A percentile compares a stretch with the other conserved stretches of the same genome.
Conservation (phyloP, 2,797 vertebrate genomes). For the Takifugu ocellatus region DNA sequence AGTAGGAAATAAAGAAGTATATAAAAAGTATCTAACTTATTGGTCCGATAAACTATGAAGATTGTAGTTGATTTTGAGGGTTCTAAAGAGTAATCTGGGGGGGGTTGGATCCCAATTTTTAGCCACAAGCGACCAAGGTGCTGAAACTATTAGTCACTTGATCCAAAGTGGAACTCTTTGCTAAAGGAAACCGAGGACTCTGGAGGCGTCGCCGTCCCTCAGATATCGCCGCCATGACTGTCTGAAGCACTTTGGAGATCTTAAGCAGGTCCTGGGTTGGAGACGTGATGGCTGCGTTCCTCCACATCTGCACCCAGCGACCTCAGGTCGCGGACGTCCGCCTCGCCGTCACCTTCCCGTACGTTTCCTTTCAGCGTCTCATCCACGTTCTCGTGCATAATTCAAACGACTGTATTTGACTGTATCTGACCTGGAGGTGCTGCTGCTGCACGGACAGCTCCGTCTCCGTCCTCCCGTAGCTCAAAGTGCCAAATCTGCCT, state of each 20-base stretch:
- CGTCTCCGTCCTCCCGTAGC: conserved; percentile 46
- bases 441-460: conserved; percentile 59
- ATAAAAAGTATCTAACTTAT: no score
- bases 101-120: no score
- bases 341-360: conserved; percentile 40
- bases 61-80: no score
- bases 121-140: no score
- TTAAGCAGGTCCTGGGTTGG: conserved; percentile 29
- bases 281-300: conserved; percentile 28
- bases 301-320: conserved; percentile 30
- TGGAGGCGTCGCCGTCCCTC: conserved; percentile 6
- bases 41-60: no score
- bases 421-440: conserved; percentile 61
- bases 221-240: conserved; percentile 24
- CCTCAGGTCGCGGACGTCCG: conserved; percentile 44
- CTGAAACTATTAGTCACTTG: no score
- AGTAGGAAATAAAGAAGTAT: no score
- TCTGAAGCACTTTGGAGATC: conserved; percentile 50
- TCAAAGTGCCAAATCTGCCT: conserved; percentile 65
- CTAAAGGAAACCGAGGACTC: conserved; percentile 9
- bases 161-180: conserved; percentile 20
- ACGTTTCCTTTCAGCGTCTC: conserved; percentile 29
- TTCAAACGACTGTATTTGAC: conserved; percentile 53
- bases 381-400: conserved; percentile 27
- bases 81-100: no score